These are phyloP conservation scores for Oncorhynchus tshawytscha DNA, from an alignment of 2,113 vertebrate species.

Conservation along the genomic window DNA sequence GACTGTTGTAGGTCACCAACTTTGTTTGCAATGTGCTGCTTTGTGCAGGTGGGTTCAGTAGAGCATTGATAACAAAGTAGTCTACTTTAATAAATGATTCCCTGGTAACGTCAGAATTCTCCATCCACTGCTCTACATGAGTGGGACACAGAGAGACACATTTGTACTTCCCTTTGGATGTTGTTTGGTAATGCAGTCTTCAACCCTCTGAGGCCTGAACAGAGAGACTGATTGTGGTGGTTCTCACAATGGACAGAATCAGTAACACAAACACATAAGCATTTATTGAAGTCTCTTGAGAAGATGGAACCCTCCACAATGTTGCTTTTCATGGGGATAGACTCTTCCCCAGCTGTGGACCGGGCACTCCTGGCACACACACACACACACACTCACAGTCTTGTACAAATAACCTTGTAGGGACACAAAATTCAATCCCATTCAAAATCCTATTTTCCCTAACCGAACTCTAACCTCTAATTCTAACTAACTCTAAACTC, in stretches of 20 bases:
- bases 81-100: too few relatives aligned
- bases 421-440: too few relatives aligned
- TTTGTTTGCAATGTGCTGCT: not conserved
- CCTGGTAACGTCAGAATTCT: too few relatives aligned
- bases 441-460: too few relatives aligned
- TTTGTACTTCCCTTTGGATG: too few relatives aligned
- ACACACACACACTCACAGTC: not conserved
- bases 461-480: too few relatives aligned
- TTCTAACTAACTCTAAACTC: too few relatives aligned
- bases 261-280: constrained; percentile 52
- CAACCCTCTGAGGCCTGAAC: constrained; percentile 39
- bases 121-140: too few relatives aligned
- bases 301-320: constrained; percentile 54
- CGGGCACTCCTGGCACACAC: not conserved
- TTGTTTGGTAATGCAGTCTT: not conserved
- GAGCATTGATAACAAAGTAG: not conserved
- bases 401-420: too few relatives aligned
- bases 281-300: constrained; percentile 53
- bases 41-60: not conserved
- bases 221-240: constrained; percentile 54
- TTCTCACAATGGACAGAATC: constrained; percentile 55
- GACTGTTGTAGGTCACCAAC: constrained; percentile 45
- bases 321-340: constrained; percentile 55
- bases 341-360: constrained; percentile 53
- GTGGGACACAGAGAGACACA: too few relatives aligned